Evolutionary conservation across 2,797 vertebrate genomes (phyloP), one percentile per base, ranked within the genome.

Genomic region (Pseudopleuronectes americanus): DNA sequence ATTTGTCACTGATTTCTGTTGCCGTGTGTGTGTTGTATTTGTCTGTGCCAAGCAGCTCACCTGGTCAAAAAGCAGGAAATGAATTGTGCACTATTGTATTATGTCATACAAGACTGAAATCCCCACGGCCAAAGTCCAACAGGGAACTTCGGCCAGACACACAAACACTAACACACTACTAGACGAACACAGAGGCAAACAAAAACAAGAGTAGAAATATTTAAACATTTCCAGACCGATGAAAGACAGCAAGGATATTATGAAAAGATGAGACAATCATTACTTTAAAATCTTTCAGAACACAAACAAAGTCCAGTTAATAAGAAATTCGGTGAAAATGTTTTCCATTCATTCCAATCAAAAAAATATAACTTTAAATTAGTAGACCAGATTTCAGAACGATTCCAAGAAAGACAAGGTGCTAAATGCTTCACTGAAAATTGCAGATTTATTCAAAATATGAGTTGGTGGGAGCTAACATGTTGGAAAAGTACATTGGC

Each of bases 91-190:
- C 62, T 67, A 49, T 78, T 68, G 38, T 55, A 77, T 77, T 79
- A 64, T 78, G 75, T 90, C 77, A 85, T 28, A 47, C 57, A 55
- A 83, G 56, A 71, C 64, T 62, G 58, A 86, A 79, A 77, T 84
- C 71, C 84, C 71, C 17, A 57, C 1, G 8, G 53, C 54, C 74
- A 79, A 77, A 89, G 86, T 88, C 84, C 84, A 83, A 71, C 22
- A n/a, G 1, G 70, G 61, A 64, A 77, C 64, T 47, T 79, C 23
- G 43, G 58, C 67, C 67, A 64, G 43, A 52, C 33, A 57, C 61
- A 57, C 58, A 58, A 65, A 77, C 12, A 68, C 49, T 14, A 28
- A 28, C 33, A 45, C 28, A 28, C 22, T 51, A 28, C 22, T 51
- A 28, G 14, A 45, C 17, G 1, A 19, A 45, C 16, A 45, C 43